Percentiles rank a stretch among this genome's conserved stretches.
Conservation (phyloP, 2,888 invertebrate genomes). For the Drosophila lacicola region DNA sequence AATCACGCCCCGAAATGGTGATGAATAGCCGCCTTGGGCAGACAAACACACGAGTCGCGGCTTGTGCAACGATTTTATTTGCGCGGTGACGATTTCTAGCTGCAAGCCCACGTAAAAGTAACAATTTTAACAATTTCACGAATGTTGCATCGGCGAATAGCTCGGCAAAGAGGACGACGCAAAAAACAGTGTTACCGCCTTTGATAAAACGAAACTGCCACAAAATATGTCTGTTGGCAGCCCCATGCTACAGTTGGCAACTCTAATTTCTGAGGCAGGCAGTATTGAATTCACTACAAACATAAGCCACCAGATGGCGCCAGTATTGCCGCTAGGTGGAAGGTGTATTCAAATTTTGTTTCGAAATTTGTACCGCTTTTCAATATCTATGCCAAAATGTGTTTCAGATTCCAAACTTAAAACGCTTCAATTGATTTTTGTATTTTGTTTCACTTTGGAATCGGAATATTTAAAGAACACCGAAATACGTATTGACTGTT, state of each 20-base stretch:
- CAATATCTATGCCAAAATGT: neutral
- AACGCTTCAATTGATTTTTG: too few species aligned
- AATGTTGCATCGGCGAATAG: slow-evolving; percentile 63
- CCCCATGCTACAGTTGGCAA: slow-evolving; percentile 11
- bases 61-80: slow-evolving; percentile 22
- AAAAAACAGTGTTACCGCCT: slow-evolving; percentile 39
- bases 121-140: slow-evolving; percentile 52
- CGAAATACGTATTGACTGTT: too few species aligned
- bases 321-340: neutral
- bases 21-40: slow-evolving; percentile 43
- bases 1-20: slow-evolving; percentile 63
- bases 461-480: too few species aligned
- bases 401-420: too few species aligned
- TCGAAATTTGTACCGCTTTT: neutral
- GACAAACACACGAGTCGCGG: slow-evolving; percentile 56
- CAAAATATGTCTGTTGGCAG: slow-evolving; percentile 13
- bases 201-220: neutral
- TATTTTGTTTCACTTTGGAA: too few species aligned
- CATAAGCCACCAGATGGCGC: slow-evolving; percentile 1
- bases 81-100: slow-evolving; percentile 28
- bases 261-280: slow-evolving; percentile 12
- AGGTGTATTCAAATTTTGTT: neutral
- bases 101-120: slow-evolving; percentile 30
- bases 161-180: slow-evolving; percentile 51
- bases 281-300: neutral